Base-by-base conservation (phyloP, 2,888 invertebrate genomes). In the Smittia sp. region DNA sequence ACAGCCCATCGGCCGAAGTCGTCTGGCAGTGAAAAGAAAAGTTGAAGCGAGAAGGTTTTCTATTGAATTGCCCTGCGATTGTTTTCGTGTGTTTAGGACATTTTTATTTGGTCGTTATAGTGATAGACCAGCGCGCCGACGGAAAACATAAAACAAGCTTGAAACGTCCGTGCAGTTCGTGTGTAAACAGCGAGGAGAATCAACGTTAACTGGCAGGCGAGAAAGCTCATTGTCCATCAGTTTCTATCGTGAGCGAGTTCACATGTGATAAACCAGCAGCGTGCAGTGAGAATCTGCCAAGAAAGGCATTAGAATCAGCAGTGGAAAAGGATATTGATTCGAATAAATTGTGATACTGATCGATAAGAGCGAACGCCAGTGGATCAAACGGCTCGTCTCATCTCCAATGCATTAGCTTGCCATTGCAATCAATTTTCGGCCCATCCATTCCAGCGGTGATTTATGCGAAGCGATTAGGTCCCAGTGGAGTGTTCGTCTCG, bases 91-190 rank as follows among this genome's bases (percentile, higher is more conserved):
- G 58, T 58, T 58, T 18, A 22, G 58, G 58, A 58, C 22, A 58
- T 1, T 58, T 58, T 58, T 22, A 22, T 46, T 68, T 7, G 69
- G 69, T 70, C 54, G 69, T 70, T 32, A 70, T 70, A 70, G 69
- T 54, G 69, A 70, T 32, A 54, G 3, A 15, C 2, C 15, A 3
- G 4, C 32, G 32, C 2, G 3, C 11, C 46, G 2, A n/a, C n/a
- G 2, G 46, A 46, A 38, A 46, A 15, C 46, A 46, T 6, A 46
- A 11, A n/a, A 15, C 4, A 46, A 46, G n/a, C n/a, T 46, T 46
- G n/a, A 2, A 46, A 46, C 32, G 32, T 32, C 32, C 32, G 32
- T 32, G 32, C 9, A 32, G 15, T 46, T n/a, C 46, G 46, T 46
- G 46, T 46, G 46, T 46, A 46, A 46, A 46, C 46, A 46, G n/a